These are phyloP conservation scores for Thunnus maccoyii DNA, from an alignment of 2,113 vertebrate genomes.

Conservation along the genomic window DNA sequence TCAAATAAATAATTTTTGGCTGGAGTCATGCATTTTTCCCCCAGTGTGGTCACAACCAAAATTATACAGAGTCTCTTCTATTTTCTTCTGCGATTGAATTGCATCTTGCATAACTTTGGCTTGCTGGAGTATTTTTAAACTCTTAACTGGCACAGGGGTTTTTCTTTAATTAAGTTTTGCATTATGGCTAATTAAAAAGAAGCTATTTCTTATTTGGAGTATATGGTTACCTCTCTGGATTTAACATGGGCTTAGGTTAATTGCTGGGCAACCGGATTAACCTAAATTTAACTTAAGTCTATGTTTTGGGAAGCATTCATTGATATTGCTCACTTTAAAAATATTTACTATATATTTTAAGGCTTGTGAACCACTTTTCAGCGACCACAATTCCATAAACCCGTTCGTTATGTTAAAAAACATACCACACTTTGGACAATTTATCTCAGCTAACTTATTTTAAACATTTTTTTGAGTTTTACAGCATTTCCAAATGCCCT, in stretches of 20 bases:
- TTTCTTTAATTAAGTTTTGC: slow-evolving; percentile 81
- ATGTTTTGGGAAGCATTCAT: slow-evolving; percentile 22
- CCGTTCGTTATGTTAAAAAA: neutral
- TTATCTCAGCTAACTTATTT: neutral
- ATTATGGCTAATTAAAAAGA: slow-evolving; percentile 82
- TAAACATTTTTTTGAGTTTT: no score
- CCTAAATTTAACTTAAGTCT: slow-evolving; percentile 16
- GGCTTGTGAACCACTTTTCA: neutral
- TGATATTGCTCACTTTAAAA: slow-evolving; percentile 37
- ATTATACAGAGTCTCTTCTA: slow-evolving; percentile 85
- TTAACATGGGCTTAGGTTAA: slow-evolving; percentile 35
- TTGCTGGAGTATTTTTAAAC: slow-evolving; percentile 70
- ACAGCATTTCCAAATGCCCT: no score
- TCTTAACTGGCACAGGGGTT: slow-evolving; percentile 69
- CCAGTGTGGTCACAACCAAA: slow-evolving; percentile 84
- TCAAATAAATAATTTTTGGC: slow-evolving; percentile 88
- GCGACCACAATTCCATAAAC: neutral
- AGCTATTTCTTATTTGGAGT: slow-evolving; percentile 82
- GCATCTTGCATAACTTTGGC: slow-evolving; percentile 80
- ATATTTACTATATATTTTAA: slow-evolving; percentile 12
- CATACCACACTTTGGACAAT: neutral
- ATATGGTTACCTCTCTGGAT: slow-evolving; percentile 34
- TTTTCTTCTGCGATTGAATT: slow-evolving; percentile 85
- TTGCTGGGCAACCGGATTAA: neutral
- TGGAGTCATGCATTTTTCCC: slow-evolving; percentile 86